phyloP scores from a whole-genome alignment of 2,113 vertebrate genomes.

The Chaetura pelagica region DNA sequence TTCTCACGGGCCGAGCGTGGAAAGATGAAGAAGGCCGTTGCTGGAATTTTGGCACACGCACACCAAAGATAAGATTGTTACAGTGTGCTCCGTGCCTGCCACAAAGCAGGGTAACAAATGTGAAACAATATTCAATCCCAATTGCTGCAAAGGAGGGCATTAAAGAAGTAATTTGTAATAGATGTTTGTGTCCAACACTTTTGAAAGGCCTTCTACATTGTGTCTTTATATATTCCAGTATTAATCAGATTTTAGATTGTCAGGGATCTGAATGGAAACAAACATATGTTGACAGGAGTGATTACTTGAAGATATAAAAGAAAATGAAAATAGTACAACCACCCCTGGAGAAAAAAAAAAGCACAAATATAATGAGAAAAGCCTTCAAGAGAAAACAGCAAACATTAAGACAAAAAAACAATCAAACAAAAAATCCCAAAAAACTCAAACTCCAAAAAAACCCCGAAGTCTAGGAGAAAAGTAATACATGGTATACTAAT shows the following conservation, averaged over 20 bases:
- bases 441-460: background rate
- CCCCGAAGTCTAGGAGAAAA: background rate
- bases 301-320: background rate
- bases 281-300: background rate
- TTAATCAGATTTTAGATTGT: background rate
- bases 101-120: no score
- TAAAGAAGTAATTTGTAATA: no score
- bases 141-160: no score
- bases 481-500: fast-evolving
- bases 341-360: background rate
- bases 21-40: no score
- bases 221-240: background rate
- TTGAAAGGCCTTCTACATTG: background rate
- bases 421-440: background rate
- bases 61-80: no score
- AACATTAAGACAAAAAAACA: background rate
- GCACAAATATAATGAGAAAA: background rate
- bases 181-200: background rate
- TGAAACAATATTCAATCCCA: no score
- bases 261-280: background rate
- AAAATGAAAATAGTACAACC: background rate
- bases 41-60: no score
- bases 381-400: background rate
- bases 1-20: no score
- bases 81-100: no score